A percentile compares a stretch with the other conserved stretches of the same genome.
Conservation (phyloP, 1,140 invertebrate genomes). For the Idris sp. region DNA sequence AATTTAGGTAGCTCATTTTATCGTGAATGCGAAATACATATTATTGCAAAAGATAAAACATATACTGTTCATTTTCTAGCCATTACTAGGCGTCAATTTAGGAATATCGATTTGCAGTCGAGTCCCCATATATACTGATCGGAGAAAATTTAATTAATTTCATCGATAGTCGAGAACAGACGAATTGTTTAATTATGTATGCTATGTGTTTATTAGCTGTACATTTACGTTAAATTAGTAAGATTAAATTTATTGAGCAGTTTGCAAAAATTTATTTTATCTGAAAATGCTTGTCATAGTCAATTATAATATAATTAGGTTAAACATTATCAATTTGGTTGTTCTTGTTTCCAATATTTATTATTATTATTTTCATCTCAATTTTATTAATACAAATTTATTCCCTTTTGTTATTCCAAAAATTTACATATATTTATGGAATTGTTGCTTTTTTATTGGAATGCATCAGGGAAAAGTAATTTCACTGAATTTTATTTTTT, state of each 20-base stretch:
- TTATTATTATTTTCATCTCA: too few species aligned
- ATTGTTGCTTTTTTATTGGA: too few species aligned
- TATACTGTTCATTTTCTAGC: slow-evolving; percentile 7
- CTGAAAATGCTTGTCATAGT: too few species aligned
- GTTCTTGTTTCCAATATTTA: too few species aligned
- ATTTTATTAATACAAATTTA: too few species aligned
- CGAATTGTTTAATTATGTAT: slow-evolving; percentile 2
- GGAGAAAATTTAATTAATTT: neutral
- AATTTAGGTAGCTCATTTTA: slow-evolving; percentile 16
- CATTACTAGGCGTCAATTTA: neutral
- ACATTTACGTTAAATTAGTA: neutral
- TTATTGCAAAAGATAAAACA: neutral
- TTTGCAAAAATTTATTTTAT: neutral
- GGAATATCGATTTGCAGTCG: neutral
- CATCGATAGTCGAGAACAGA: neutral
- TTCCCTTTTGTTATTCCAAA: too few species aligned
- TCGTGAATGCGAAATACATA: neutral
- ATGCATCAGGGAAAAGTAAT: too few species aligned
- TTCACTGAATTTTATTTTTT: too few species aligned
- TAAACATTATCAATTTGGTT: too few species aligned
- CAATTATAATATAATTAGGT: neutral
- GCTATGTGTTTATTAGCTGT: neutral
- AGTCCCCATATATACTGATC: neutral
- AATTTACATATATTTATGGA: too few species aligned
- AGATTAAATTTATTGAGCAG: neutral